A percentile compares a stretch with the other conserved stretches of the same genome.
phyloP scores from a whole-genome alignment of 2,888 invertebrate species.

The Drosophila fungiperda region DNA sequence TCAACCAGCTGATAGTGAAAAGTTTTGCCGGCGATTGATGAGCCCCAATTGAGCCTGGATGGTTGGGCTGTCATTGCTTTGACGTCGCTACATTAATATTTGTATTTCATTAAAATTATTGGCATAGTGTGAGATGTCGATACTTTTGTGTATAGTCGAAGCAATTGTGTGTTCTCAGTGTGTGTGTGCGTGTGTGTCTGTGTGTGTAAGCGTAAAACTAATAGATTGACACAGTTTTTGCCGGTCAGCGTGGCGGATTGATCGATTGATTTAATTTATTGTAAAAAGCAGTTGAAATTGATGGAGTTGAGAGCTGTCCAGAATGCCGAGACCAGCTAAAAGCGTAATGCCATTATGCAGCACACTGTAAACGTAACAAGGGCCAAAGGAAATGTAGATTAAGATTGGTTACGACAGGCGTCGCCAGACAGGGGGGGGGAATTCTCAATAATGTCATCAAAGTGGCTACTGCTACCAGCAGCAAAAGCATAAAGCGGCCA shows the following conservation, averaged over 20 bases:
- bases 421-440: background rate
- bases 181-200: slow-evolving; percentile 11
- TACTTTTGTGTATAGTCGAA: background rate
- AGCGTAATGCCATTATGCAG: slow-evolving; percentile 76
- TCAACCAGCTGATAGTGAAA: slow-evolving; percentile 56
- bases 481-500: slow-evolving; percentile 72
- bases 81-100: slow-evolving; percentile 71
- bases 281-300: slow-evolving; percentile 77
- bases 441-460: slow-evolving; percentile 77
- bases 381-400: slow-evolving; percentile 24
- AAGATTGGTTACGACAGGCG: slow-evolving; percentile 1
- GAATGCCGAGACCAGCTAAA: slow-evolving; percentile 53
- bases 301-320: slow-evolving; percentile 58
- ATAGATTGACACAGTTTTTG: slow-evolving; percentile 79
- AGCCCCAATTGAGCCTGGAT: slow-evolving; percentile 43
- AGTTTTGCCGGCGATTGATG: slow-evolving; percentile 68
- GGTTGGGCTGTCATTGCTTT: slow-evolving; percentile 68
- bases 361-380: slow-evolving; percentile 40
- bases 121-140: slow-evolving; percentile 23
- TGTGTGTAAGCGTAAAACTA: slow-evolving; percentile 54
- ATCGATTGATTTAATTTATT: slow-evolving; percentile 79
- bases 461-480: slow-evolving; percentile 64
- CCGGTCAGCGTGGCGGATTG: slow-evolving; percentile 60
- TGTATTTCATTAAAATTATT: slow-evolving; percentile 80
- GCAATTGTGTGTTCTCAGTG: slow-evolving; percentile 1